Evolutionary conservation across 2,888 invertebrate species (phyloP), one percentile per base, ranked within the genome.

Genomic region (Drosophila neutralis): DNA sequence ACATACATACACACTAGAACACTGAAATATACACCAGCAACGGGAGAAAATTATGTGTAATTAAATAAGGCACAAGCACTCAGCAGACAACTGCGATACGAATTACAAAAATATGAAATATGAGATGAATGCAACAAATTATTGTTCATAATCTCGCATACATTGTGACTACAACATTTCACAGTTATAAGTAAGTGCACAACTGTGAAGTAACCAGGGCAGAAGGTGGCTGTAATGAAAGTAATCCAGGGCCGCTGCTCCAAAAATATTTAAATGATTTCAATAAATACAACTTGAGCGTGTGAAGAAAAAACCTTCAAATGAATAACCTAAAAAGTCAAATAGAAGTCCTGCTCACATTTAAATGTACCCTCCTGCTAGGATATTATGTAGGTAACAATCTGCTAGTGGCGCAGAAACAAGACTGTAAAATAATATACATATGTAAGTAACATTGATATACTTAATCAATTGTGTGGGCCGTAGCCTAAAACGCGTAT

Each of bases 101-200:
- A 45, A 15, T 45, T 45, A 24, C 8, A 15, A 24, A 45, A 24
- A 45, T 24, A 24, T 15, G 24, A 45, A 67, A 67, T 77, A 69
- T 78, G 68, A 73, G 69, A 78, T 78, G 74, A 78, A 81, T 78
- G 82, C 82, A 69, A 78, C 4, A 78, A 82, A 78, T 67, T 70
- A 69, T 63, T 77, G 66, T 66, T 53, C 54, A 40, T 21, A 53
- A 0, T 24, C 15, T 45, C 61, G 57, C 40, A 45, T 45, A 61
- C 31, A 52, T 51, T 70, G 61, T 51, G 58, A 49, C 33, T 52
- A 51, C 35, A 54, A 15, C 45, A 64, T 61, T 74, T 65, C 54
- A 64, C 63, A 58, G 56, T 65, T 73, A 65, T 73, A 81, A 79
- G 68, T 79, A 68, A 79, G 67, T 79, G 67, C 11, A 69, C 65